A percentile compares a stretch with the other conserved stretches of the same genome.
Evolutionary conservation across 2,888 invertebrate species (phyloP).

Genomic region (Epinotia nisella): DNA sequence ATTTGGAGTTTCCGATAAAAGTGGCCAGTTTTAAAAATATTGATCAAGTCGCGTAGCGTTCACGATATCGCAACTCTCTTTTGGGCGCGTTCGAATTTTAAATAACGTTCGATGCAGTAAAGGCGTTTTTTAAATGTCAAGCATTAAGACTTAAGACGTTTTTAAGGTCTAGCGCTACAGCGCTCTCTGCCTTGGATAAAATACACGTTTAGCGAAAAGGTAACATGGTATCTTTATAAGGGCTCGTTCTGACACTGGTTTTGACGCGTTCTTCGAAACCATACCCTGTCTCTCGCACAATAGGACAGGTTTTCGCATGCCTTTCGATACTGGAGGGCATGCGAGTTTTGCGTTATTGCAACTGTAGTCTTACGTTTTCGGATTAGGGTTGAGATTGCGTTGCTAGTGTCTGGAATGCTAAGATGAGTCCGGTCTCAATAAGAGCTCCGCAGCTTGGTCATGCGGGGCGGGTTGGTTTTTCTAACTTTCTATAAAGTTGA

Average conservation of each 20-base stretch:
- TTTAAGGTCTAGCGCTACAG: neutral
- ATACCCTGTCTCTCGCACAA: neutral
- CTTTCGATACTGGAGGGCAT: neutral
- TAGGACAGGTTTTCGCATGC: conserved; percentile 14
- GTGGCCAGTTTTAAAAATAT: conserved; percentile 26
- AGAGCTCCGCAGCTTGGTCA: conserved; percentile 21
- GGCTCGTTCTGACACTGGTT: conserved; percentile 41
- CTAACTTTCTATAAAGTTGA: conserved; percentile 27
- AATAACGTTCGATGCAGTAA: neutral
- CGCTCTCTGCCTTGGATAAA: conserved; percentile 33
- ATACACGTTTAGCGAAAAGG: conserved; percentile 40
- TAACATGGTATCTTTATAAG: conserved; percentile 59
- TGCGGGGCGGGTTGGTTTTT: conserved; percentile 21
- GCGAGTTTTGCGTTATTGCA: neutral
- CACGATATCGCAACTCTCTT: conserved; percentile 8
- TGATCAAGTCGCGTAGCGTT: conserved; percentile 9
- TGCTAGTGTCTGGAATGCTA: conserved; percentile 15
- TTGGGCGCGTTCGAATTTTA: neutral
- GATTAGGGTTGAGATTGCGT: neutral
- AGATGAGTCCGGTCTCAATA: conserved; percentile 32
- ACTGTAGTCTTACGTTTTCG: neutral
- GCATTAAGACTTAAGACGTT: conserved; percentile 8
- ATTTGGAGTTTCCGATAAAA: conserved; percentile 53
- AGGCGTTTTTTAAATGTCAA: conserved; percentile 13
- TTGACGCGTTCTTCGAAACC: conserved; percentile 1